A percentile compares a stretch with the other conserved stretches of the same genome.
phyloP scores from a whole-genome alignment of 2,113 vertebrate species.

The Mungos mungo region DNA sequence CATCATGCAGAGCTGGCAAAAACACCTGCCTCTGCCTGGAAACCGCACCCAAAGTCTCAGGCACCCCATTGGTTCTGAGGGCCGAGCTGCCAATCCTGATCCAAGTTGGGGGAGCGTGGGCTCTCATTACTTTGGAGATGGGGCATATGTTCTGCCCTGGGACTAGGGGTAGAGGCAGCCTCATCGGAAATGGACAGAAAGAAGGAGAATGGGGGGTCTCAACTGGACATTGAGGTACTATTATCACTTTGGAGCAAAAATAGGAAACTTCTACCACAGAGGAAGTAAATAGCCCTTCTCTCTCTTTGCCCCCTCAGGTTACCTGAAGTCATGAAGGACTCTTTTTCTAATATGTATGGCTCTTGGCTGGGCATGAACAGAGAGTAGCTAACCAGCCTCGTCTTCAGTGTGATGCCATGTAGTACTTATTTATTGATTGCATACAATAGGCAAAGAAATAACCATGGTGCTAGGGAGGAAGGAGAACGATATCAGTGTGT shows the following conservation, averaged over 20 bases:
- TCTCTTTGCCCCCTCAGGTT: neutral
- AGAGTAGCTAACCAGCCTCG: neutral
- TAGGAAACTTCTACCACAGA: neutral
- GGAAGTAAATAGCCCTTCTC: neutral
- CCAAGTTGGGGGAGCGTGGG: neutral
- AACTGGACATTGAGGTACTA: neutral
- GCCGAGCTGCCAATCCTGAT: neutral
- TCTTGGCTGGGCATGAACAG: neutral
- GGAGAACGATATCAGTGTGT: neutral
- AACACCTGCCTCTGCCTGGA: neutral
- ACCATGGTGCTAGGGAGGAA: neutral
- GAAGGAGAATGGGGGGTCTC: neutral
- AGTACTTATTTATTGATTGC: neutral
- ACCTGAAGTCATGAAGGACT: neutral
- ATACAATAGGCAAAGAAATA: neutral
- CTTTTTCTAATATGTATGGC: neutral
- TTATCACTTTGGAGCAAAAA: neutral
- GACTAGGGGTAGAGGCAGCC: neutral
- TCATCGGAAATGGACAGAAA: neutral
- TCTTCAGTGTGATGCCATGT: neutral
- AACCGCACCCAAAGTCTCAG: neutral
- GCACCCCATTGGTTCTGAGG: neutral
- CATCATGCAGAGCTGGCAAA: neutral
- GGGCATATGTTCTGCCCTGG: neutral
- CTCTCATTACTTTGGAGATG: neutral